phyloP scores from a whole-genome alignment of 2,888 invertebrate species.

The Drosophila rellima region DNA sequence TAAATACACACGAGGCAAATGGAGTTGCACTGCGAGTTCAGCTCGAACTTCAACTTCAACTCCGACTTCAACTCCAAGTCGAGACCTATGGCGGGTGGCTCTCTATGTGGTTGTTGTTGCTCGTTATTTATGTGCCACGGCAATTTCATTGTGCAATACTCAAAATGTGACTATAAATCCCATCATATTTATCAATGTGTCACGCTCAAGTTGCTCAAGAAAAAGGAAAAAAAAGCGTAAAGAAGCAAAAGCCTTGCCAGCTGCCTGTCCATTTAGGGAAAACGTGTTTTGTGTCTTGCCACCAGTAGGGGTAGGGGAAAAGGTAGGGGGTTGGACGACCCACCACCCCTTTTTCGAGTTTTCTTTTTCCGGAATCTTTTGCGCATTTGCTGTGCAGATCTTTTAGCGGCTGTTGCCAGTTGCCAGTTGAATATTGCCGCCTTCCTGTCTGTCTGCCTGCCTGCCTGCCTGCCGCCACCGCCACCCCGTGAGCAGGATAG shows the following conservation, averaged over 20 bases:
- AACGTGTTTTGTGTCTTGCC: slow-evolving; percentile 59
- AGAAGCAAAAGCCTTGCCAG: slow-evolving; percentile 22
- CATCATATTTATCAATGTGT: slow-evolving; percentile 71
- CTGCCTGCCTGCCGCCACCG: slow-evolving; percentile 62
- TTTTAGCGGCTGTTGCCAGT: slow-evolving; percentile 34
- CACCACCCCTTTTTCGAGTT: slow-evolving; percentile 60
- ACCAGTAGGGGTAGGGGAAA: slow-evolving; percentile 39
- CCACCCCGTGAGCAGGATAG: slow-evolving; percentile 66
- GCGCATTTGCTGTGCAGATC: slow-evolving; percentile 48
- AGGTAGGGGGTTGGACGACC: slow-evolving; percentile 18
- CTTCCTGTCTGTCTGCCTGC: neutral
- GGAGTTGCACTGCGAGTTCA: slow-evolving; percentile 42
- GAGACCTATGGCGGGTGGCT: slow-evolving; percentile 62
- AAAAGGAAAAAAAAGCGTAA: neutral
- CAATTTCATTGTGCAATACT: slow-evolving; percentile 52
- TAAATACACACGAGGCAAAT: slow-evolving; percentile 77
- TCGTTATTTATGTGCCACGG: slow-evolving; percentile 45
- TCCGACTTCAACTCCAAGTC: slow-evolving; percentile 9
- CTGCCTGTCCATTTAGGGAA: slow-evolving; percentile 72
- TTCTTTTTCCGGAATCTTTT: slow-evolving; percentile 51
- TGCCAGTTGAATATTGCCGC: slow-evolving; percentile 14
- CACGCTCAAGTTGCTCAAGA: slow-evolving; percentile 39
- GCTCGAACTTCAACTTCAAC: slow-evolving; percentile 16
- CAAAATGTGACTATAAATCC: slow-evolving; percentile 52
- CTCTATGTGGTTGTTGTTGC: slow-evolving; percentile 12